Evolutionary conservation across 2,797 vertebrate genomes (phyloP).

Genomic region (Austrolebias charrua): DNA sequence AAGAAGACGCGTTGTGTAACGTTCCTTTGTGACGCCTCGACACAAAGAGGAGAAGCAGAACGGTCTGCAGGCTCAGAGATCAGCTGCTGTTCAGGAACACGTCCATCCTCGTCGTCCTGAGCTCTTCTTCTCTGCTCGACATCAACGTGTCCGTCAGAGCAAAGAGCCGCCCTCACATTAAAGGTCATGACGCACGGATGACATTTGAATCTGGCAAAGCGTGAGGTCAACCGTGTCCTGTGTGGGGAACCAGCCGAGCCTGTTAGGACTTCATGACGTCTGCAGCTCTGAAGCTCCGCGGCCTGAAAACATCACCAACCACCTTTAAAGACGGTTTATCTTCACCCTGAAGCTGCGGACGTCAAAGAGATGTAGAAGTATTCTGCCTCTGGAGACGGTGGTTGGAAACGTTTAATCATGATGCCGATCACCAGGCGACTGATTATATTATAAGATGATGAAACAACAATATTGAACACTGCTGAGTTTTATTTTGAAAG

Average conservation of each 20-base stretch:
- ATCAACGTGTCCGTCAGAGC: conserved; percentile 6
- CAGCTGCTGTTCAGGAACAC: neutral
- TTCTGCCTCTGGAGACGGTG: no score
- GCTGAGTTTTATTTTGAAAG: no score
- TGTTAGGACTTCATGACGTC: neutral
- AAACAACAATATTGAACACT: no score
- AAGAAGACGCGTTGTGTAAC: conserved; percentile 10
- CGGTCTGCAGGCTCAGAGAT: conserved; percentile 5
- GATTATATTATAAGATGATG: no score
- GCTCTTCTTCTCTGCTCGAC: neutral
- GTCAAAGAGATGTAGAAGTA: neutral
- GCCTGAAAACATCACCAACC: no score
- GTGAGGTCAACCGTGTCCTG: neutral
- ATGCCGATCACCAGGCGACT: no score
- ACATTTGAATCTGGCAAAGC: conserved; percentile 32
- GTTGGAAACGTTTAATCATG: no score
- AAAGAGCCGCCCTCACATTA: conserved; percentile 12
- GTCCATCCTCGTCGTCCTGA: neutral
- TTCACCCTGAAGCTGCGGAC: neutral
- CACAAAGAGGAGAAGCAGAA: neutral
- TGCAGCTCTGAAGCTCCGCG: no score
- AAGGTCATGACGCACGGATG: conserved; percentile 34
- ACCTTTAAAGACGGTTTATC: neutral
- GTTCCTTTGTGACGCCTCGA: conserved; percentile 6
- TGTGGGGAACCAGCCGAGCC: neutral